Evolutionary conservation across 2,888 invertebrate genomes (phyloP), one percentile per base, ranked within the genome.

Genomic region (Nomada ferruginata): DNA sequence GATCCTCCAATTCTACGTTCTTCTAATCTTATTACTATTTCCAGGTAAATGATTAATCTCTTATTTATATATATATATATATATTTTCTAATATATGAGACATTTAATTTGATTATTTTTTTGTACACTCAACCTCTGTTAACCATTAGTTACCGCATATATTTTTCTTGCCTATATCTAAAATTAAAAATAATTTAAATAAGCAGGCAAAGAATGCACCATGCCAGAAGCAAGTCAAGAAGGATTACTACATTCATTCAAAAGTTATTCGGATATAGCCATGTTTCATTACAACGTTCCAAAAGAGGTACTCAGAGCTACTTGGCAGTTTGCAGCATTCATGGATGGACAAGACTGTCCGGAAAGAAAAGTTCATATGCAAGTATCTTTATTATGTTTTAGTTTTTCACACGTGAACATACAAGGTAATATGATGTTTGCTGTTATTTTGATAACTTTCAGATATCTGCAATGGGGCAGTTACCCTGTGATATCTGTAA

Each of bases 401-500:
- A 44, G 53, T 70, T 60, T 73, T 15, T 11, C 47, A 57, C 42
- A 68, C 1, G 9, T 26, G 2, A 11, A 52, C 20, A 42, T 52
- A n/a, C 36, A n/a, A n/a, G 26, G 70, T 61, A 63, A 60, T 42
- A n/a, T 50, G 61, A 74, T 60, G 63, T 20, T 15, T 69, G n/a
- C 20, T 68, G 11, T 5, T 20, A 64, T 13, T 76, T 53, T 50
- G 20, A 5, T 59, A 42, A 64, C 57, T 92, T 92, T 15, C 89
- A 95, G 95, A 90, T 94, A 94, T 84, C 90, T 95, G 20, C 95
- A 95, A 85, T 94, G 94, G 92, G 95, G 95, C 18, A 95, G 95
- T 88, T 95, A 95, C 87, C 95, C 95, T 66, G 93, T 95, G 26
- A 94, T 95, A 84, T 93, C 93, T 59, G 92, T 94, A 20, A 93